These are phyloP conservation scores for Tragelaphus strepsiceros DNA, from an alignment of 2,113 vertebrate species.

Conservation along the genomic window DNA sequence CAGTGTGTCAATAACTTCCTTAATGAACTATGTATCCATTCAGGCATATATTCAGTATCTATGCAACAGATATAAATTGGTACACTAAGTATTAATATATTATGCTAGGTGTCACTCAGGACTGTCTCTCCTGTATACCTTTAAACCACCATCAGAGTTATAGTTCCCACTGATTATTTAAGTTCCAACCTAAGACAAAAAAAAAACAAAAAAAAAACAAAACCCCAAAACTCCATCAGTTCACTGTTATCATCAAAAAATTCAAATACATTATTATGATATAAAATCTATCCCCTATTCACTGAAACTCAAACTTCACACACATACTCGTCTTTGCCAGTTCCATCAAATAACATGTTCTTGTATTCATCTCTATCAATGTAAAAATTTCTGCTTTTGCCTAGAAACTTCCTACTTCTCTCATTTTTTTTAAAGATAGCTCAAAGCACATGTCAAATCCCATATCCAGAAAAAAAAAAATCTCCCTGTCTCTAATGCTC, in stretches of 20 bases:
- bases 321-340: neutral
- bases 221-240: neutral
- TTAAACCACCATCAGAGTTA: neutral
- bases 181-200: neutral
- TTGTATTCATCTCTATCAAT: neutral
- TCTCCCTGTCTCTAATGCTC: neutral
- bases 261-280: neutral
- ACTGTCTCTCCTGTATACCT: neutral
- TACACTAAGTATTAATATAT: neutral
- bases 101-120: neutral
- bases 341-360: neutral
- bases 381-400: neutral
- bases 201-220: neutral
- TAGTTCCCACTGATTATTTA: neutral
- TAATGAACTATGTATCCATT: neutral
- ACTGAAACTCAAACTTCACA: neutral
- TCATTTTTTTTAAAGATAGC: neutral
- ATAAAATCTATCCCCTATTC: neutral
- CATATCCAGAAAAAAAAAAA: neutral
- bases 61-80: neutral
- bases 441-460: neutral
- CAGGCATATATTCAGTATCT: neutral
- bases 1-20: neutral
- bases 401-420: neutral
- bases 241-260: neutral